A percentile compares a stretch with the other conserved stretches of the same genome.
These are phyloP conservation scores for Todus mexicanus DNA, from an alignment of 2,797 vertebrate species.

Conservation along the genomic window DNA sequence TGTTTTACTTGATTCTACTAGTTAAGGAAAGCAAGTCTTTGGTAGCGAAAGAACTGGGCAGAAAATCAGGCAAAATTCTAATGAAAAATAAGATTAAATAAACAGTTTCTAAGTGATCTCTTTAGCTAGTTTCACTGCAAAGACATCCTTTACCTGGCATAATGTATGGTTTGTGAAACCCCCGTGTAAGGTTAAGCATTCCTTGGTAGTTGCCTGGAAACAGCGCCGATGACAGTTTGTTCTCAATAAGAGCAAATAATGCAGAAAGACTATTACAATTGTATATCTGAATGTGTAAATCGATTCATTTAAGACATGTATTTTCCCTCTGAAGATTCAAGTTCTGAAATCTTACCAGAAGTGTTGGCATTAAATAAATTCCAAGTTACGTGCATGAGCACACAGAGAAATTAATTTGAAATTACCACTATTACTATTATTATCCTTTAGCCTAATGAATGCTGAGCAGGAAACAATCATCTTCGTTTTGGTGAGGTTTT, in stretches of 20 bases:
- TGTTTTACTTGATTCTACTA: not conserved
- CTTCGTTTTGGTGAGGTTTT: not conserved
- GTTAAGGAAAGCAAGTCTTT: not conserved
- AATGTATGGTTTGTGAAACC: not conserved
- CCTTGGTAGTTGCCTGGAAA: constrained; percentile 34
- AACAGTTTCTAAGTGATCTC: not conserved
- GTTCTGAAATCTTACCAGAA: not conserved
- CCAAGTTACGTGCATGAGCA: not conserved
- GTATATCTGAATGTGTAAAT: not conserved
- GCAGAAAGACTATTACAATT: not conserved
- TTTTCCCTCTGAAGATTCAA: not conserved
- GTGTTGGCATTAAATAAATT: not conserved
- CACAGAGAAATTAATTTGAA: not conserved
- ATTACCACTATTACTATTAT: not conserved
- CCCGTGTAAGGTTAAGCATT: constrained; percentile 11
- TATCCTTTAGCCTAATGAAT: not conserved
- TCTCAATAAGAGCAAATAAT: constrained; percentile 34
- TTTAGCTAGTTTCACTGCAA: not conserved
- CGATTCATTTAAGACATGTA: not conserved
- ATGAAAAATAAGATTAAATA: constrained; percentile 18
- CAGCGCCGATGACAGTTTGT: not conserved
- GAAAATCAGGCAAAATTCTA: not conserved
- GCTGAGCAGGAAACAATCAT: not conserved
- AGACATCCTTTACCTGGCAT: not conserved
- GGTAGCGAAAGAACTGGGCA: not conserved